Percentiles rank a stretch among this genome's conserved stretches.
Conservation (phyloP, 2,797 vertebrate genomes). For the Eulemur coronatus region DNA sequence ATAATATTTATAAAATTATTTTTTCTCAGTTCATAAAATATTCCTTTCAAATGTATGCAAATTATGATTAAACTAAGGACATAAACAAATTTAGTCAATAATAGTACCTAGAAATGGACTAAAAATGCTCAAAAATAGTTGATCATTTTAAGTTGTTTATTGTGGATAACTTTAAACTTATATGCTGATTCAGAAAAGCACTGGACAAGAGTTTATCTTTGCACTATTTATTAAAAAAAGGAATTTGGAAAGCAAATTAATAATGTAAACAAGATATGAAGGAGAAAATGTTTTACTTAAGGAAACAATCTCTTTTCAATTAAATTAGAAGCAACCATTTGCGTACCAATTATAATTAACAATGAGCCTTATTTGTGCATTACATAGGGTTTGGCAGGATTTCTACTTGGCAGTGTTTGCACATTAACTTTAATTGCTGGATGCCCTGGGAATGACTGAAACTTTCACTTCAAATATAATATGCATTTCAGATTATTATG, state of each 20-base stretch:
- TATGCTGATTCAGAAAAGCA: background rate
- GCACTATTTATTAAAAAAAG: background rate
- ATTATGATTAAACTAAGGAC: background rate
- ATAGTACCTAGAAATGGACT: background rate
- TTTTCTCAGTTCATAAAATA: background rate
- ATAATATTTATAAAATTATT: background rate
- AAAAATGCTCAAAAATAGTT: background rate
- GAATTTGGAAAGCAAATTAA: conserved; percentile 18
- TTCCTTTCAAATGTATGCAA: background rate
- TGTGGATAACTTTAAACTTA: background rate
- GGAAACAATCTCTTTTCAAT: conserved; percentile 46
- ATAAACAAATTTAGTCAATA: background rate
- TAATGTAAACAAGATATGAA: conserved; percentile 12
- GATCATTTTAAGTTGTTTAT: background rate
- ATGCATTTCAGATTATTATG: conserved; percentile 12
- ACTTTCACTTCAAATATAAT: background rate
- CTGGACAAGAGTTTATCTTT: background rate
- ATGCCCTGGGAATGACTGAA: background rate
- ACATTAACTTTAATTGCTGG: background rate
- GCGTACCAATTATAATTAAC: conserved; percentile 28
- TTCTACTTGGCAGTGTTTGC: background rate
- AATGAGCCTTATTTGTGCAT: background rate
- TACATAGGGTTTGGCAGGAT: background rate
- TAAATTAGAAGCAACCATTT: background rate
- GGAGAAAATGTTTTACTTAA: conserved; percentile 30